Percentiles rank a stretch among this genome's conserved stretches.
Evolutionary conservation across 2,113 vertebrate genomes (phyloP).

Genomic region (Nothocercus julius): DNA sequence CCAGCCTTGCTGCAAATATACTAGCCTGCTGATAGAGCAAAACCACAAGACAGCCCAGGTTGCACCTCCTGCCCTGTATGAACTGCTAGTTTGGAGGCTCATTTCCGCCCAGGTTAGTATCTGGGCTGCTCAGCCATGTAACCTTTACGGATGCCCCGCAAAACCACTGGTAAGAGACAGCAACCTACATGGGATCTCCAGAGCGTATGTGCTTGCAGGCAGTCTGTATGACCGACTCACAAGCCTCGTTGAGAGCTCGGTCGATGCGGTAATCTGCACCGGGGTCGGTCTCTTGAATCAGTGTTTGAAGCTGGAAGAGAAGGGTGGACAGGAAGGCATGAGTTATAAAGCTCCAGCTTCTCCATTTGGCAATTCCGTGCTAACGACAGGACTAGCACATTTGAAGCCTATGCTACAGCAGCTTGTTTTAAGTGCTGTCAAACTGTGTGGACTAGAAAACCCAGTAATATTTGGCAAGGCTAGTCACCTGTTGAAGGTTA

Average conservation of each 20-base stretch:
- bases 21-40: neutral
- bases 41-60: rapidly evolving
- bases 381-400: neutral
- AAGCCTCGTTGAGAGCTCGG: conserved; percentile 94
- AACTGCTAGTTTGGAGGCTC: neutral
- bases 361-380: neutral
- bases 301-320: conserved; percentile 87
- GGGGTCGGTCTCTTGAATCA: conserved; percentile 94
- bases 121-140: neutral
- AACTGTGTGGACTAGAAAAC: neutral
- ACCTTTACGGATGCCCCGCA: neutral
- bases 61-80: rapidly evolving
- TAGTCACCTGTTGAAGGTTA: neutral
- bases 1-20: neutral
- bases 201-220: conserved; percentile 97
- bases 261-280: conserved; percentile 96
- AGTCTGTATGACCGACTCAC: conserved; percentile 96
- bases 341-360: neutral
- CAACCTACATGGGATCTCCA: conserved; percentile 95
- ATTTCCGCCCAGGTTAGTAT: neutral
- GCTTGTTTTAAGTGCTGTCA: neutral
- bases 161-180: rapidly evolving
- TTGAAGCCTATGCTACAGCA: neutral
- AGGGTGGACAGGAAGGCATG: neutral
- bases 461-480: neutral